phyloP scores from a whole-genome alignment of 1,140 invertebrate genomes.

The Probaryconus sp. region DNA sequence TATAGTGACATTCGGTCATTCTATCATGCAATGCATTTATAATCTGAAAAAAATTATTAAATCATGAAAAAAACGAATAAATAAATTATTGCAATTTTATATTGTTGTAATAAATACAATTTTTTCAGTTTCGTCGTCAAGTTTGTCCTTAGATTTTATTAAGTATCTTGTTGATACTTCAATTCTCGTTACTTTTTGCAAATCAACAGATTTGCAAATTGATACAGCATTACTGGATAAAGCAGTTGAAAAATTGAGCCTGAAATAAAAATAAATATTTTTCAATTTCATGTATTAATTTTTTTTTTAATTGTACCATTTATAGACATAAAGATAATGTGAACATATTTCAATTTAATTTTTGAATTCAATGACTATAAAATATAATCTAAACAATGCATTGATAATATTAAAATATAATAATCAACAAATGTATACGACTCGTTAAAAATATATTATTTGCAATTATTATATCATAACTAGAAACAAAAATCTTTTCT shows the following conservation, averaged over 20 bases:
- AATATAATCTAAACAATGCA: not conserved
- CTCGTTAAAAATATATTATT: slow-evolving; percentile 8
- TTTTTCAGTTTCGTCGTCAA: slow-evolving; percentile 73
- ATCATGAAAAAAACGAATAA: no score
- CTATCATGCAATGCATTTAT: slow-evolving; percentile 85
- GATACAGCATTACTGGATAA: slow-evolving; percentile 97
- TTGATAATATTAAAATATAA: slow-evolving; percentile 2
- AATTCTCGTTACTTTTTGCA: slow-evolving; percentile 85
- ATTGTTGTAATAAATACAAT: slow-evolving; percentile 68
- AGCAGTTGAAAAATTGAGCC: slow-evolving; percentile 95
- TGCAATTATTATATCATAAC: not conserved
- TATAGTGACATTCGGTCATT: slow-evolving; percentile 90
- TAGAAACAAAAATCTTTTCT: not conserved
- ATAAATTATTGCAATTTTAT: not conserved
- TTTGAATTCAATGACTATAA: not conserved
- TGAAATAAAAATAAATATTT: slow-evolving; percentile 72
- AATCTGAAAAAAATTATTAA: slow-evolving; percentile 75
- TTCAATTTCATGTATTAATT: not conserved
- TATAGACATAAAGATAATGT: no score
- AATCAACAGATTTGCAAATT: slow-evolving; percentile 90
- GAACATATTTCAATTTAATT: no score
- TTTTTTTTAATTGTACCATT: no score
- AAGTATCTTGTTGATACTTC: slow-evolving; percentile 90
- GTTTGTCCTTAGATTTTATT: slow-evolving; percentile 78
- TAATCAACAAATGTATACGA: no score